Conservation (phyloP, 2,797 vertebrate species). For the Ceyx erithaca region DNA sequence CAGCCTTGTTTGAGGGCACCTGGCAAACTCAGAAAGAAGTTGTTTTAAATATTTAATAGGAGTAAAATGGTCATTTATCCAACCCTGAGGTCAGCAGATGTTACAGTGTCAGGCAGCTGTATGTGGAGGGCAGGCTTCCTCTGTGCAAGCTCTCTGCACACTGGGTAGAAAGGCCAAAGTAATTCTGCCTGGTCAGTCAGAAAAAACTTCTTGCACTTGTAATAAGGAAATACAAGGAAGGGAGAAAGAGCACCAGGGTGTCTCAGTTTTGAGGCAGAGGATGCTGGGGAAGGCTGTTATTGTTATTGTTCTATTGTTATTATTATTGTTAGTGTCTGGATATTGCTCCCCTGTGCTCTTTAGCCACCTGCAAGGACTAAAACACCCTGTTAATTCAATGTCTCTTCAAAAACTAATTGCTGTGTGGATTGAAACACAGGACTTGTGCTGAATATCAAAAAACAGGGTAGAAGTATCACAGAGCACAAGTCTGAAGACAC, state of each 20-base stretch:
- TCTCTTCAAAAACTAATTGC: neutral
- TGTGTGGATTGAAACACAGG: neutral
- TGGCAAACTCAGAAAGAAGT: slow-evolving; percentile 4
- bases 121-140: neutral
- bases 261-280: neutral
- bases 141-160: neutral
- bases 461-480: neutral
- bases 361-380: neutral
- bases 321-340: no score
- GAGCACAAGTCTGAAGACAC: neutral
- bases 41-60: slow-evolving; percentile 26
- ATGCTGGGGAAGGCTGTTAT: neutral
- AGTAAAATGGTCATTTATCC: neutral
- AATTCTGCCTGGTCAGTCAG: neutral
- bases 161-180: neutral
- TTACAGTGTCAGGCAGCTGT: neutral
- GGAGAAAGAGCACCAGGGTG: neutral
- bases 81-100: neutral
- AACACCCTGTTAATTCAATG: neutral
- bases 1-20: neutral
- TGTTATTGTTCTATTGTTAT: no score
- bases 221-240: neutral
- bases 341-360: neutral
- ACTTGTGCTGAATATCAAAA: neutral
- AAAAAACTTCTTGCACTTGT: neutral